phyloP scores from a whole-genome alignment of 1,140 invertebrate species.

The Drosophila hydei region DNA sequence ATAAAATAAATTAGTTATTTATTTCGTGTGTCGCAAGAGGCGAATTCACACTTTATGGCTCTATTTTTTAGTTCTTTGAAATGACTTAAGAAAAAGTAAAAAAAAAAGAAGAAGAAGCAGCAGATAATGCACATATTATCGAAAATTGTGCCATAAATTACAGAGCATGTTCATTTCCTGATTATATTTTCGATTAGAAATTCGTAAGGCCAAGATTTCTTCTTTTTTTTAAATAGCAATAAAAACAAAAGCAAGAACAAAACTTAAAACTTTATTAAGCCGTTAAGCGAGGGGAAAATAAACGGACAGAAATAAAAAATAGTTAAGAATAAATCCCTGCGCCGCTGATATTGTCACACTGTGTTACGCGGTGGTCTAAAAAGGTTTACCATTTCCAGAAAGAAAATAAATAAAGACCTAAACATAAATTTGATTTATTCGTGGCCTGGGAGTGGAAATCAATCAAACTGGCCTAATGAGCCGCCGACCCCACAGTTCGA shows the following conservation, averaged over 20 bases:
- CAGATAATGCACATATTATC: conserved; percentile 61
- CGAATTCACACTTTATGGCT: conserved; percentile 60
- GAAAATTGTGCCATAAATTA: conserved; percentile 77
- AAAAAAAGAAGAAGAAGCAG: conserved; percentile 20
- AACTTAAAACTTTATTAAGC: conserved; percentile 31
- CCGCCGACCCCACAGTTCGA: conserved; percentile 53
- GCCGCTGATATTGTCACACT: conserved; percentile 27
- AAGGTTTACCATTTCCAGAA: conserved; percentile 31
- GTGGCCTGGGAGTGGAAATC: conserved; percentile 48
- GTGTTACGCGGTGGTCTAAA: conserved; percentile 20
- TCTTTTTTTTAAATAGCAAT: conserved; percentile 6
- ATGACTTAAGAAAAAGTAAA: background rate
- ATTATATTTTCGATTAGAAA: conserved; percentile 26
- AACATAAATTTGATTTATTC: conserved; percentile 81
- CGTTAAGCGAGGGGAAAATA: conserved; percentile 22
- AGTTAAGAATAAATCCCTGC: background rate
- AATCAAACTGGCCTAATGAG: conserved; percentile 71
- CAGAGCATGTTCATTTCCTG: conserved; percentile 36
- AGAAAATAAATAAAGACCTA: conserved; percentile 34
- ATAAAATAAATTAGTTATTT: conserved; percentile 82
- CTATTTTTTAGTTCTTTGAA: background rate
- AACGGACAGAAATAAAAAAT: conserved; percentile 2
- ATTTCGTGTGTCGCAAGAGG: conserved; percentile 62
- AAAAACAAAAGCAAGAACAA: conserved; percentile 16
- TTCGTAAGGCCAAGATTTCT: conserved; percentile 29